Conservation (phyloP, 2,113 vertebrate genomes). For the Clarias magur region DNA sequence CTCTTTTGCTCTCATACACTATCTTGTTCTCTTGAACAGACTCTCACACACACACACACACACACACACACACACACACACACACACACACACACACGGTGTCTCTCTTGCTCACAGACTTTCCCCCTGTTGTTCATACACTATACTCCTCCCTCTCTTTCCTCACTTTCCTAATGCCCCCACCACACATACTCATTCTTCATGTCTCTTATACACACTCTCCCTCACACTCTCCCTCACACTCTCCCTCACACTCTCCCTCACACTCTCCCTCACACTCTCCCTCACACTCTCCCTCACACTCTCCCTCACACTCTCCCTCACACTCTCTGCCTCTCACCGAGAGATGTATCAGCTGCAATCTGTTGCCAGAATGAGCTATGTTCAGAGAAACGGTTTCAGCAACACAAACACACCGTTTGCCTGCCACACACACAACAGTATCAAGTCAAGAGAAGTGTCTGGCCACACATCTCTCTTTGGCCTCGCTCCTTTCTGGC, state of each 20-base stretch:
- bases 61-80: background rate
- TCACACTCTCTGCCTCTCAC: background rate
- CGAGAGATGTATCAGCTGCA: background rate
- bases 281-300: too few relatives aligned
- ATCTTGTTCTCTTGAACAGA: too few relatives aligned
- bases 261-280: too few relatives aligned
- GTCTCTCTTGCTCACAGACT: background rate
- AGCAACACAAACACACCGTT: background rate
- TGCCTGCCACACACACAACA: background rate
- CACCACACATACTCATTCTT: too few relatives aligned
- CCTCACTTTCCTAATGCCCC: background rate
- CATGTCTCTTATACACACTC: background rate
- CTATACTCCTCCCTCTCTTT: background rate
- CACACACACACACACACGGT: background rate
- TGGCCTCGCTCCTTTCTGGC: conserved; percentile 12
- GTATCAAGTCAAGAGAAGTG: background rate
- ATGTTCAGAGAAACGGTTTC: background rate
- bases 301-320: too few relatives aligned
- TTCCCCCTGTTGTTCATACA: background rate
- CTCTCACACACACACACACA: background rate
- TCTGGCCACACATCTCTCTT: background rate
- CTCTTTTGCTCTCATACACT: too few relatives aligned
- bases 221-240: background rate
- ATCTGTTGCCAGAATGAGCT: background rate
- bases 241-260: too few relatives aligned